Evolutionary conservation across 2,797 vertebrate genomes (phyloP).

Genomic region (Jordanella pulchra): DNA sequence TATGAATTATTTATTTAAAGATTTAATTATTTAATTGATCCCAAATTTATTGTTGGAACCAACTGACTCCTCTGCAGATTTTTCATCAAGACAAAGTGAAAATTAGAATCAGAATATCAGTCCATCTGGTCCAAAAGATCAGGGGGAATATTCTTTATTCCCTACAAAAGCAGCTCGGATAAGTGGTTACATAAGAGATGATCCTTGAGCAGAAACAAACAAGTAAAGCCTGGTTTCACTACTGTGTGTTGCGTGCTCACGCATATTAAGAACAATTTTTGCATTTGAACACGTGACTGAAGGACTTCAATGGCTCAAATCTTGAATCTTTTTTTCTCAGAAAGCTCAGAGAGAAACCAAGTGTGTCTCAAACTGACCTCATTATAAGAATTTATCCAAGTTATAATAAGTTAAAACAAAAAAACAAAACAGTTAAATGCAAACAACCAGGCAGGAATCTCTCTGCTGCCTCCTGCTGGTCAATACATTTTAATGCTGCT

Average conservation of each 20-base stretch:
- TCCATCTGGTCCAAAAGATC: slow-evolving; percentile 58
- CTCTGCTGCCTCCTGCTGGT: slow-evolving; percentile 1
- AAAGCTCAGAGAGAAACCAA: not conserved
- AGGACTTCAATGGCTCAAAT: not conserved
- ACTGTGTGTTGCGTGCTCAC: not conserved
- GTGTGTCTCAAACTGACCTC: not conserved
- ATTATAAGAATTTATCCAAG: not conserved
- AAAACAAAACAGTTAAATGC: not conserved
- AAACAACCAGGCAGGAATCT: not conserved
- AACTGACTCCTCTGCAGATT: not conserved
- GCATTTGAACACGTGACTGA: slow-evolving; percentile 2
- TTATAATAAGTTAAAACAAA: not conserved
- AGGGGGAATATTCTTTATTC: slow-evolving; percentile 29
- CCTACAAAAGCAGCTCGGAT: slow-evolving; percentile 51
- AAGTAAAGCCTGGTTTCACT: slow-evolving; percentile 8
- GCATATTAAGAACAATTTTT: not conserved
- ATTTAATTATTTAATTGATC: not conserved
- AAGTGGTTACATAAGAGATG: slow-evolving; percentile 55
- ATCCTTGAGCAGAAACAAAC: slow-evolving; percentile 32
- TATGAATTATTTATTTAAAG: too few relatives aligned
- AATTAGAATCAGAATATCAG: not conserved
- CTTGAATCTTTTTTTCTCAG: not conserved
- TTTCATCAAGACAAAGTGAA: not conserved
- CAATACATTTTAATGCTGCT: not conserved
- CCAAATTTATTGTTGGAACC: not conserved